Conservation (phyloP, 1,140 invertebrate species). For the Plectrocnemia conspersa region DNA sequence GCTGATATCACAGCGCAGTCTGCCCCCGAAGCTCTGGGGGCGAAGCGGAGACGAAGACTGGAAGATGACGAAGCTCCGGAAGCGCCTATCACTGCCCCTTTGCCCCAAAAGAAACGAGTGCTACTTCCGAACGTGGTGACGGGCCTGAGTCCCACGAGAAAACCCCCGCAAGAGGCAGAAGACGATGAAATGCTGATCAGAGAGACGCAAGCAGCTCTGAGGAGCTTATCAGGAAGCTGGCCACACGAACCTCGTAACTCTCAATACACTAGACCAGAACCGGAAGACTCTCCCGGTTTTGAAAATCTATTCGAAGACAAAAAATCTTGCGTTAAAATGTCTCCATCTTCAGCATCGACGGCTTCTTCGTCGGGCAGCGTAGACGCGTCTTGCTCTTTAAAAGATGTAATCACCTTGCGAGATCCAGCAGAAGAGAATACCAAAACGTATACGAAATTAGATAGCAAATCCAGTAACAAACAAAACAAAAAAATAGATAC, state of each 20-base stretch:
- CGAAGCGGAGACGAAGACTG: slow-evolving; percentile 42
- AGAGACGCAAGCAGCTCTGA: slow-evolving; percentile 80
- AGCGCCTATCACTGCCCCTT: slow-evolving; percentile 36
- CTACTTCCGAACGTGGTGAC: slow-evolving; percentile 38
- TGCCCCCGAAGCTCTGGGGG: slow-evolving; percentile 23
- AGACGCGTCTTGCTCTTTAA: slow-evolving; percentile 55
- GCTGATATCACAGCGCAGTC: slow-evolving; percentile 42
- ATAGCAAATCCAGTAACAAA: slow-evolving; percentile 38
- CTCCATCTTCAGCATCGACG: slow-evolving; percentile 57
- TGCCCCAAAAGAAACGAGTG: slow-evolving; percentile 35
- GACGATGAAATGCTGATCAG: slow-evolving; percentile 77
- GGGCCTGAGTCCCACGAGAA: slow-evolving; percentile 36
- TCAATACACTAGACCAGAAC: slow-evolving; percentile 60
- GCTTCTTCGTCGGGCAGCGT: slow-evolving; percentile 58
- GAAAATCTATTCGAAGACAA: slow-evolving; percentile 84
- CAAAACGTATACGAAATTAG: slow-evolving; percentile 39
- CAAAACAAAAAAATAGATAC: slow-evolving; percentile 44
- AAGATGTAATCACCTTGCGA: slow-evolving; percentile 62
- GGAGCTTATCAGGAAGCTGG: slow-evolving; percentile 78
- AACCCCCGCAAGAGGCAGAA: slow-evolving; percentile 42
- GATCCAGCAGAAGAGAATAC: slow-evolving; percentile 47
- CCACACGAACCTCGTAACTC: slow-evolving; percentile 59
- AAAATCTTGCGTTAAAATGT: slow-evolving; percentile 59
- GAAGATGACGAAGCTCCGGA: slow-evolving; percentile 41
- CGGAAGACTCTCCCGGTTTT: slow-evolving; percentile 72